Conservation (phyloP, 2,888 invertebrate genomes). For the Leucania comma region DNA sequence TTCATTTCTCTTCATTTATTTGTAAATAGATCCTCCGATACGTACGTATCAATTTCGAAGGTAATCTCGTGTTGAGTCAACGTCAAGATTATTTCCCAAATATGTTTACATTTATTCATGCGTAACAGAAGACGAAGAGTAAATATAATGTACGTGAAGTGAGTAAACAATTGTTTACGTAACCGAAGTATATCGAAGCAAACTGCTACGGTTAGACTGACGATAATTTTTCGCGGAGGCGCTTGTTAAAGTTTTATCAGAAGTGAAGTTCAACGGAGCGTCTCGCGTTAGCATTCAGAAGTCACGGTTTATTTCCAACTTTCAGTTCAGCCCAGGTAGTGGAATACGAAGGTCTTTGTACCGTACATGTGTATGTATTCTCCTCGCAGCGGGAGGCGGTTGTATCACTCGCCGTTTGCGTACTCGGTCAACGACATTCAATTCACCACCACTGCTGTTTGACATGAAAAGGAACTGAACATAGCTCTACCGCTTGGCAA, state of each 20-base stretch:
- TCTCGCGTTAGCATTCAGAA: slow-evolving; percentile 78
- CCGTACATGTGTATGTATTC: slow-evolving; percentile 25
- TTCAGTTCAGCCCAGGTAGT: slow-evolving; percentile 70
- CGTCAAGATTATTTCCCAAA: slow-evolving; percentile 56
- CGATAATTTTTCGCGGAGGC: slow-evolving; percentile 69
- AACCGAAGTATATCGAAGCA: slow-evolving; percentile 51
- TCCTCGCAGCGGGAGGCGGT: slow-evolving; percentile 37
- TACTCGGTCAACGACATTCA: slow-evolving; percentile 84
- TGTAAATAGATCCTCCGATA: slow-evolving; percentile 49
- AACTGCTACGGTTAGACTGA: slow-evolving; percentile 59
- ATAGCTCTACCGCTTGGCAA: slow-evolving; percentile 63
- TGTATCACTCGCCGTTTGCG: slow-evolving; percentile 73
- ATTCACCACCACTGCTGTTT: slow-evolving; percentile 80
- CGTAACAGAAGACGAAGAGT: slow-evolving; percentile 43
- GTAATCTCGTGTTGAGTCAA: slow-evolving; percentile 57
- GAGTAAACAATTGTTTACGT: slow-evolving; percentile 55
- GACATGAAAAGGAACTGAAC: slow-evolving; percentile 82
- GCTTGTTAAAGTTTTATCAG: slow-evolving; percentile 76
- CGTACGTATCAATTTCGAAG: slow-evolving; percentile 50
- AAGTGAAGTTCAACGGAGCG: slow-evolving; percentile 75
- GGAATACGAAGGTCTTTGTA: slow-evolving; percentile 47
- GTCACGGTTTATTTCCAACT: slow-evolving; percentile 81
- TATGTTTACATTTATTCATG: slow-evolving; percentile 59
- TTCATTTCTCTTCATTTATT: slow-evolving; percentile 52
- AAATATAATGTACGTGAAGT: slow-evolving; percentile 54